Conservation (phyloP, 2,797 vertebrate species). For the Hephaestus fuliginosus region DNA sequence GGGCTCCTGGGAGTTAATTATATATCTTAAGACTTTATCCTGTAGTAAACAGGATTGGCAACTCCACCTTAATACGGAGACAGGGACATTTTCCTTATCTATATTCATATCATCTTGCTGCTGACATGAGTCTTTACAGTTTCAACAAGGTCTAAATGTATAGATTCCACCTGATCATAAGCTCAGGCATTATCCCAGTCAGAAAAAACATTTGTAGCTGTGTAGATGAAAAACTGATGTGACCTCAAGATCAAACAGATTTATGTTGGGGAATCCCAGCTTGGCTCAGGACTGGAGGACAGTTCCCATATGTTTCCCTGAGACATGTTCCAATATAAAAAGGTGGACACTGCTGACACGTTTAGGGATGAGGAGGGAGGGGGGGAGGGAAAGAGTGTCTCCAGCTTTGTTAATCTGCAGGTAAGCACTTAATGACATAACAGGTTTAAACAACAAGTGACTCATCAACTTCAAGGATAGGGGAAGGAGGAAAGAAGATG, state of each 20-base stretch:
- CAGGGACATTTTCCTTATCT: not conserved
- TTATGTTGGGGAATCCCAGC: not conserved
- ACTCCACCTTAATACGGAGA: not conserved
- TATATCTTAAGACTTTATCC: not conserved
- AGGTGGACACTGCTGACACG: not conserved
- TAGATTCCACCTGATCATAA: not conserved
- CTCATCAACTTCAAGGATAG: not conserved
- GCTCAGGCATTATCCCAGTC: not conserved
- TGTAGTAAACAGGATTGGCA: not conserved
- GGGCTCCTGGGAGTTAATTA: not conserved
- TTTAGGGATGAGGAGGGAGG: not conserved
- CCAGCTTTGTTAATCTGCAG: slow-evolving; percentile 62
- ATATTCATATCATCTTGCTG: not conserved
- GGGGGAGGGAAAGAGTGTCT: not conserved
- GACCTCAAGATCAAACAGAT: not conserved
- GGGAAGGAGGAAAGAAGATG: not conserved
- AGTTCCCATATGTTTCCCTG: not conserved
- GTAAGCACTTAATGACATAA: slow-evolving; percentile 74
- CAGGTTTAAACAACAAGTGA: slow-evolving; percentile 49
- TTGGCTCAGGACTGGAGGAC: not conserved
- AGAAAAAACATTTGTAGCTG: not conserved
- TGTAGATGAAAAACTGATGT: not conserved
- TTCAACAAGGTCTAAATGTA: not conserved
- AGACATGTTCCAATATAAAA: not conserved
- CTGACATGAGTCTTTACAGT: not conserved